phyloP scores from a whole-genome alignment of 2,113 vertebrate genomes.

The Trochalopteron elliotii region DNA sequence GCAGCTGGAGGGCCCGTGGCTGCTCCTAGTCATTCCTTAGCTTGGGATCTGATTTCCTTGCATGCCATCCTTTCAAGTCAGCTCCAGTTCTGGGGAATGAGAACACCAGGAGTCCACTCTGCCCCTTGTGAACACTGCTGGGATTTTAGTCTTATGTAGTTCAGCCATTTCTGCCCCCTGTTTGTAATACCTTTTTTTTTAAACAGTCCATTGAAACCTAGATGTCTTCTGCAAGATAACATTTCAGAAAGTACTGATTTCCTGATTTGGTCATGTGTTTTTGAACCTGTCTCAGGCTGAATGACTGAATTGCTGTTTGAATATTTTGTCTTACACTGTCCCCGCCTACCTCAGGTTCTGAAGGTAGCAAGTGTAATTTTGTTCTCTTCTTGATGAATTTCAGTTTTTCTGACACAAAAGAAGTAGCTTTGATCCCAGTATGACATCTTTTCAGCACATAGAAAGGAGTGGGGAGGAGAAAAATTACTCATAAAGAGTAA shows the following conservation, averaged over 20 bases:
- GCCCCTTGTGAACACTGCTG: background rate
- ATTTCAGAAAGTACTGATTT: background rate
- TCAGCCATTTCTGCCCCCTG: background rate
- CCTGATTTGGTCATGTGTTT: background rate
- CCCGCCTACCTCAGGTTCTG: background rate
- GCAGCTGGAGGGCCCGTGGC: rapidly evolving
- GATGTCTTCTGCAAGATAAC: background rate
- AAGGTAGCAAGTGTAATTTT: background rate
- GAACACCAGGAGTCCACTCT: background rate
- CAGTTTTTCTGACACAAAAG: background rate
- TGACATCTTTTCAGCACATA: background rate
- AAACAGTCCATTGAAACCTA: background rate
- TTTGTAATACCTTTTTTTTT: background rate
- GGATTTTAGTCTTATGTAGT: background rate
- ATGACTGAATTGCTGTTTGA: background rate
- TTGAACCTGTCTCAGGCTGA: background rate
- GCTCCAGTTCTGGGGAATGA: background rate
- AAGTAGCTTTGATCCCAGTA: background rate
- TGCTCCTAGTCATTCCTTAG: background rate
- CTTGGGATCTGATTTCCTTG: background rate
- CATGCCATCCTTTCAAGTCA: background rate
- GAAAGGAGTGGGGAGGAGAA: background rate
- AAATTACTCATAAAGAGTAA: background rate
- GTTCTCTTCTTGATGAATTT: background rate
- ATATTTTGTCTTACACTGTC: background rate